These are phyloP conservation scores for Hassar affinis DNA, from an alignment of 2,113 vertebrate species.

Conservation along the genomic window DNA sequence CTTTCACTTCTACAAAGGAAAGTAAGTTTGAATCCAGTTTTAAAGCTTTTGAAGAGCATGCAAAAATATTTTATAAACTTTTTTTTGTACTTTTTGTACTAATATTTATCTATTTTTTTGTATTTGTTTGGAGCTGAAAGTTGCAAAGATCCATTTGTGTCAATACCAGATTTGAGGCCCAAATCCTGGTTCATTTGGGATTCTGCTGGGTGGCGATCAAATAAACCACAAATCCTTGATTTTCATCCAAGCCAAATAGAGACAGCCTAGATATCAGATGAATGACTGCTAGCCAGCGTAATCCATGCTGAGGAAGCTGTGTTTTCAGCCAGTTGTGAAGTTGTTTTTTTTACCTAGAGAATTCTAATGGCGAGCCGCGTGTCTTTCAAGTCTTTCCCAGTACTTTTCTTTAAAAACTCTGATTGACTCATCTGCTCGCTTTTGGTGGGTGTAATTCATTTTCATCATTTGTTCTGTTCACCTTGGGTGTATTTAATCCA, in stretches of 20 bases:
- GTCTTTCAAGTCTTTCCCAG: too few species aligned
- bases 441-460: neutral
- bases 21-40: too few species aligned
- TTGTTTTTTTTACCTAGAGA: neutral
- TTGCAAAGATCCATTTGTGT: too few species aligned
- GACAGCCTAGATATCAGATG: neutral
- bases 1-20: too few species aligned
- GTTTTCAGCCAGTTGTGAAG: neutral
- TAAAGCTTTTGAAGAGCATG: too few species aligned
- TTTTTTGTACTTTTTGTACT: too few species aligned
- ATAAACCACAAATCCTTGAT: neutral
- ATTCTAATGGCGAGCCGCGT: neutral
- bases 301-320: neutral
- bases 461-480: neutral
- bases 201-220: neutral
- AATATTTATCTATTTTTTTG: too few species aligned
- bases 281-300: neutral
- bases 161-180: neutral
- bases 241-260: too few species aligned
- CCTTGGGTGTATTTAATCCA: neutral
- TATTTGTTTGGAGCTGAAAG: too few species aligned
- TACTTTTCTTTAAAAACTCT: too few species aligned
- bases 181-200: neutral
- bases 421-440: neutral
- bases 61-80: too few species aligned